These are phyloP conservation scores for Calypte anna DNA, from an alignment of 2,113 vertebrate species.

Conservation along the genomic window DNA sequence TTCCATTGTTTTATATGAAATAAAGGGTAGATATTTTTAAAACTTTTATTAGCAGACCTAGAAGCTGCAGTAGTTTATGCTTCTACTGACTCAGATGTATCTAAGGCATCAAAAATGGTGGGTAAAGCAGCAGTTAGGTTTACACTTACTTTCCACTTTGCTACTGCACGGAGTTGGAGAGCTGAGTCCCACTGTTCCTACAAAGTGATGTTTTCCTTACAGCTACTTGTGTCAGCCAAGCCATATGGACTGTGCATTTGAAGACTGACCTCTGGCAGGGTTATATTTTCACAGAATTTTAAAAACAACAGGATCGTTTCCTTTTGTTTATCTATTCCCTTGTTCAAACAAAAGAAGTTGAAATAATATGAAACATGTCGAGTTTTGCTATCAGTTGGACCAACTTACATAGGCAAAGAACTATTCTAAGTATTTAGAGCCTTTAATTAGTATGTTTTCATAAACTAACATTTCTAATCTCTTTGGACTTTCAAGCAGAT, in stretches of 20 bases:
- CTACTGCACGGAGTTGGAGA: conserved; percentile 35
- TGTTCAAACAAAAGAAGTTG: conserved; percentile 68
- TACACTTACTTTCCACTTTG: conserved; percentile 48
- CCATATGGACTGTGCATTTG: conserved; percentile 35
- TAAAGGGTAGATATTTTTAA: conserved; percentile 7
- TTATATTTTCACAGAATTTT: conserved; percentile 60
- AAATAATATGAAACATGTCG: conserved; percentile 67
- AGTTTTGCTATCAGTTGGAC: conserved; percentile 69
- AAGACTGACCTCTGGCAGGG: conserved; percentile 46
- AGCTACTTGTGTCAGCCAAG: conserved; percentile 54
- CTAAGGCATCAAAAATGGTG: conserved; percentile 10
- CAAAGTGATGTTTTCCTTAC: conserved; percentile 41
- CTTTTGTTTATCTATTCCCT: conserved; percentile 62
- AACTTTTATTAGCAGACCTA: conserved; percentile 31
- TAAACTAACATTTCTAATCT: conserved; percentile 68
- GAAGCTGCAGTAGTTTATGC: neutral
- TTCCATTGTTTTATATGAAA: neutral
- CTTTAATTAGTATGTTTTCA: conserved; percentile 75
- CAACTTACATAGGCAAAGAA: conserved; percentile 66
- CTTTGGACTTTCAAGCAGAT: conserved; percentile 72
- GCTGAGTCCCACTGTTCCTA: conserved; percentile 14
- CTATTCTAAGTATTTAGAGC: conserved; percentile 74
- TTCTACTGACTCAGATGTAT: neutral
- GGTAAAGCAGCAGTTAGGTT: neutral
- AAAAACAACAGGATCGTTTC: conserved; percentile 50